phyloP scores from a whole-genome alignment of 1,140 invertebrate species.

The Cheumatopsyche charites region DNA sequence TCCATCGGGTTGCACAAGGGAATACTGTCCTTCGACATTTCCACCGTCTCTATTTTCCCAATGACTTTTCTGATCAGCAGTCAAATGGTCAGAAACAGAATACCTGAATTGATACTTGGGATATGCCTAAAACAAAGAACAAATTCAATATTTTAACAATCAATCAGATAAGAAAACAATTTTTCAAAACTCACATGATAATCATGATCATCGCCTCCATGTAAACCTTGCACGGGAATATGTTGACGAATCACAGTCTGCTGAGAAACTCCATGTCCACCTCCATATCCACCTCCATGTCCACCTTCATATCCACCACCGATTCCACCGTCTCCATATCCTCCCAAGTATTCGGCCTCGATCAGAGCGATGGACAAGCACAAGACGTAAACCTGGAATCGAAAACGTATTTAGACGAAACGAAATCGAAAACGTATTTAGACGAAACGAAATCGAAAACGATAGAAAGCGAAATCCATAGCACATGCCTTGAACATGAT shows the following conservation, averaged over 20 bases:
- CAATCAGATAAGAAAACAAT: background rate
- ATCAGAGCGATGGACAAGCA: background rate
- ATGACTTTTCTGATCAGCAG: constrained; percentile 54
- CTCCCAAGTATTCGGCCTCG: background rate
- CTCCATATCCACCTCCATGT: constrained; percentile 5
- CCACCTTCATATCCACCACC: constrained; percentile 4
- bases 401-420: too few relatives aligned
- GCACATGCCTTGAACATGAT: too few relatives aligned
- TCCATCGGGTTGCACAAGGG: constrained; percentile 51
- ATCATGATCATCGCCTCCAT: constrained; percentile 28
- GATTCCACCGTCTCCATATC: constrained; percentile 9
- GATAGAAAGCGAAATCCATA: too few relatives aligned
- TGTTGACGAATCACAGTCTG: constrained; percentile 20
- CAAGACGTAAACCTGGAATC: background rate
- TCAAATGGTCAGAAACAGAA: constrained; percentile 41
- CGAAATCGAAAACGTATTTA: too few relatives aligned
- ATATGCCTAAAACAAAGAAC: background rate
- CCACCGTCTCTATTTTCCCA: constrained; percentile 53
- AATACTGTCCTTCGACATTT: constrained; percentile 51
- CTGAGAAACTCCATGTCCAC: constrained; percentile 1
- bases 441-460: too few relatives aligned
- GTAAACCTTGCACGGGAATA: constrained; percentile 14
- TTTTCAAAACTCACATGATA: constrained; percentile 22
- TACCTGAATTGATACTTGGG: constrained; percentile 26
- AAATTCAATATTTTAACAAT: background rate